A percentile compares a stretch with the other conserved stretches of the same genome.
These are phyloP conservation scores for Eristalis intricaria DNA, from an alignment of 2,888 invertebrate species.

Conservation along the genomic window DNA sequence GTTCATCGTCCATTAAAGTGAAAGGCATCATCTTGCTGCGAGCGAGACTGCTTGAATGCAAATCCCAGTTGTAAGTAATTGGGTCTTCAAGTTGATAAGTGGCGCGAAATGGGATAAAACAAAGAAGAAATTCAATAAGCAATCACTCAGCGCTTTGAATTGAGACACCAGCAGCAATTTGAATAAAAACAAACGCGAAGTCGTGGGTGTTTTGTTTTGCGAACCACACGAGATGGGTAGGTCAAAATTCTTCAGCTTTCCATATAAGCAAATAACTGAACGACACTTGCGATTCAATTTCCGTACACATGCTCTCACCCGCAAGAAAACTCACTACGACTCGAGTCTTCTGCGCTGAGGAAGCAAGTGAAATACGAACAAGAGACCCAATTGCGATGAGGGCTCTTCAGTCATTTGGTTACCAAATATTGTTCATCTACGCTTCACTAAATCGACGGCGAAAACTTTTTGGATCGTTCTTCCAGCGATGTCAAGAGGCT, in stretches of 20 bases:
- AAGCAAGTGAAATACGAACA: background rate
- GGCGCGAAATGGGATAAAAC: background rate
- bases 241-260: background rate
- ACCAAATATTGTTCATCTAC: background rate
- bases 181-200: background rate
- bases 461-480: background rate
- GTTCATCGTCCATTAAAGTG: background rate
- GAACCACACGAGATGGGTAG: background rate
- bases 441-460: background rate
- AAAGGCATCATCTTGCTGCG: background rate
- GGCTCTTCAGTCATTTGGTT: background rate
- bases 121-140: background rate
- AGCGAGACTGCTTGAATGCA: background rate
- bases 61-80: background rate
- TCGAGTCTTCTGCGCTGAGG: background rate
- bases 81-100: background rate
- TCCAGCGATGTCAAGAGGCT: background rate
- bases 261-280: background rate
- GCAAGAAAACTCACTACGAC: background rate
- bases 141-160: background rate
- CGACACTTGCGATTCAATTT: background rate
- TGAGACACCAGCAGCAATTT: background rate
- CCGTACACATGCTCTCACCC: background rate
- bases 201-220: background rate
- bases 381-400: background rate